Percentiles rank a stretch among this genome's conserved stretches.
phyloP scores from a whole-genome alignment of 2,797 vertebrate species.

The Phalloptychus januarius region DNA sequence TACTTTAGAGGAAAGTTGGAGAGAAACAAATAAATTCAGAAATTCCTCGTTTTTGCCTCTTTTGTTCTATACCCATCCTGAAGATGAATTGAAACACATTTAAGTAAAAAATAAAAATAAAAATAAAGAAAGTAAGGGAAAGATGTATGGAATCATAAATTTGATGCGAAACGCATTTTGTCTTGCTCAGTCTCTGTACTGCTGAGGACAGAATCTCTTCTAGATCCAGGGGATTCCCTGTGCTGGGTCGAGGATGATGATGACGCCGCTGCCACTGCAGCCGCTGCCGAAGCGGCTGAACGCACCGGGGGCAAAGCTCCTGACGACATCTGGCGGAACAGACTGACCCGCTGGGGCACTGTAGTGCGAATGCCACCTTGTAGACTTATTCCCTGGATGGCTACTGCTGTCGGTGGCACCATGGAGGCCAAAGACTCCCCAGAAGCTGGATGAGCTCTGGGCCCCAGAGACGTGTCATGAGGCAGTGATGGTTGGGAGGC shows the following conservation, averaged over 20 bases:
- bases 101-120: slow-evolving; percentile 37
- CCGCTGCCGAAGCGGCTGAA: slow-evolving; percentile 74
- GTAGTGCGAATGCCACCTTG: slow-evolving; percentile 84
- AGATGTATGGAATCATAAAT: slow-evolving; percentile 91
- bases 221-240: slow-evolving; percentile 87
- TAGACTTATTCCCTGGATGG: slow-evolving; percentile 81
- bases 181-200: slow-evolving; percentile 95
- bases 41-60: slow-evolving; percentile 75
- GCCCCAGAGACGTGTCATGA: slow-evolving; percentile 89
- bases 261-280: slow-evolving; percentile 63
- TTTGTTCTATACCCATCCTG: slow-evolving; percentile 80
- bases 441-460: slow-evolving; percentile 88
- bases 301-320: slow-evolving; percentile 91
- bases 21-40: slow-evolving; percentile 83
- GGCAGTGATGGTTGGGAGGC: slow-evolving; percentile 98
- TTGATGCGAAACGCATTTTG: slow-evolving; percentile 96
- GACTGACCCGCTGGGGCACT: slow-evolving; percentile 90
- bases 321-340: slow-evolving; percentile 98
- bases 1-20: slow-evolving; percentile 81
- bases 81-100: slow-evolving; percentile 80
- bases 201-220: slow-evolving; percentile 91
- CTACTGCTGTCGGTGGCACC: slow-evolving; percentile 80
- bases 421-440: slow-evolving; percentile 93
- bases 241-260: slow-evolving; percentile 77
- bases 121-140: slow-evolving; percentile 50